Base-by-base conservation (phyloP, 2,888 invertebrate species). In the Blera fallax region DNA sequence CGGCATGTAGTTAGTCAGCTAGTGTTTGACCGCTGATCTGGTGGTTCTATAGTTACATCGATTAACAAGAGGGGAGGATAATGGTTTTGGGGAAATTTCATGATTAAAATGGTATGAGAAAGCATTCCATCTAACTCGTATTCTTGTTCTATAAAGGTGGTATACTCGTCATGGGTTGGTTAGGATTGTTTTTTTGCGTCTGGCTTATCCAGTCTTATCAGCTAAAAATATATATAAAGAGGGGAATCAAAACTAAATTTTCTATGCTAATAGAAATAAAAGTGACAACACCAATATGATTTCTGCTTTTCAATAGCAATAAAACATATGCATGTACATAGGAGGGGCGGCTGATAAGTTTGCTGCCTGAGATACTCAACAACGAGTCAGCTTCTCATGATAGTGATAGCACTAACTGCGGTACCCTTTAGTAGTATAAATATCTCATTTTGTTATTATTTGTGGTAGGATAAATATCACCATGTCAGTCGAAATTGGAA, bases 191-290 rank as follows among this genome's bases (percentile, higher is more conserved):
- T 56, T 16, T 10, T 14, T 21, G 11, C 16, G 4, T 24, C 37
- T 4, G 43, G 58, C 34, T 48, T 64, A 60, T 72, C n/a, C 48
- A 11, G 10, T 29, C 40, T 56, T 34, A 40, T 34, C 48, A 18
- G 54, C 21, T 77, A 32, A 32, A 24, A 29, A 34, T 21, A 7
- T 58, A 48, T n/a, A 37, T 48, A 58, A 50, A 67, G 4, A 43
- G 32, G 8, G 10, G 18, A 73, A 73, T 60, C 50, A 43, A 65
- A 73, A 80, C 65, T 58, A 58, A 43, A 67, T 58, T 73, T 43
- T 56, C 54, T 69, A 34, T 45, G 54, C 37, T 64, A 70, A 62
- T 62, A 11, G 32, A 34, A 16, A 60, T 16, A 45, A 37, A 64
- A 48, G 37, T 14, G 21, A 54, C 54, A 37, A 40, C 37, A 69